These are phyloP conservation scores for Scaptomyza parva DNA, from an alignment of 2,888 invertebrate species.

Conservation along the genomic window DNA sequence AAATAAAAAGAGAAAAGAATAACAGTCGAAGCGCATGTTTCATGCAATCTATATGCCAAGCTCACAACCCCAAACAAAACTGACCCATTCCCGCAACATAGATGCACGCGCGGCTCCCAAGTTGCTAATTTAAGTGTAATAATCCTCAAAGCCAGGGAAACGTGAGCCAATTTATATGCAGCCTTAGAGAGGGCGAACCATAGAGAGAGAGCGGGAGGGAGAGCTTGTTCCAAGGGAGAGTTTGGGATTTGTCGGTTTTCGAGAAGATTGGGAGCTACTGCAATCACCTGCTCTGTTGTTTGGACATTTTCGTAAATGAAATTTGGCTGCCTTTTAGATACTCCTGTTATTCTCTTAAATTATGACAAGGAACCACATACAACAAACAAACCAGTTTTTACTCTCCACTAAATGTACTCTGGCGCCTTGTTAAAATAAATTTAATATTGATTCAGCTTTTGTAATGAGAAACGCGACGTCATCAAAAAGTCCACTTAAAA, in stretches of 20 bases:
- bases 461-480: slow-evolving; percentile 75
- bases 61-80: slow-evolving; percentile 15
- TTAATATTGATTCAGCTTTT: slow-evolving; percentile 80
- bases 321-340: slow-evolving; percentile 31
- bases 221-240: background rate
- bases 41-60: slow-evolving; percentile 69
- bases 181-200: slow-evolving; percentile 38
- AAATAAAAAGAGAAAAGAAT: background rate
- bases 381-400: slow-evolving; percentile 46
- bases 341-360: slow-evolving; percentile 18
- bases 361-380: slow-evolving; percentile 55
- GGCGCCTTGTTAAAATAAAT: slow-evolving; percentile 65
- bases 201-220: slow-evolving; percentile 5
- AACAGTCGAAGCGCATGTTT: slow-evolving; percentile 83
- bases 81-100: slow-evolving; percentile 14
- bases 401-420: background rate
- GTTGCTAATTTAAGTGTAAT: slow-evolving; percentile 83
- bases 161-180: slow-evolving; percentile 84
- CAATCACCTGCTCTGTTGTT: slow-evolving; percentile 49
- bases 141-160: slow-evolving; percentile 78
- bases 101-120: slow-evolving; percentile 78
- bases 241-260: background rate
- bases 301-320: slow-evolving; percentile 38
- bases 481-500: slow-evolving; percentile 64
- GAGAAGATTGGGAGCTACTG: slow-evolving; percentile 18